phyloP scores from a whole-genome alignment of 2,797 vertebrate species.

The Tympanoctomys barrerae region DNA sequence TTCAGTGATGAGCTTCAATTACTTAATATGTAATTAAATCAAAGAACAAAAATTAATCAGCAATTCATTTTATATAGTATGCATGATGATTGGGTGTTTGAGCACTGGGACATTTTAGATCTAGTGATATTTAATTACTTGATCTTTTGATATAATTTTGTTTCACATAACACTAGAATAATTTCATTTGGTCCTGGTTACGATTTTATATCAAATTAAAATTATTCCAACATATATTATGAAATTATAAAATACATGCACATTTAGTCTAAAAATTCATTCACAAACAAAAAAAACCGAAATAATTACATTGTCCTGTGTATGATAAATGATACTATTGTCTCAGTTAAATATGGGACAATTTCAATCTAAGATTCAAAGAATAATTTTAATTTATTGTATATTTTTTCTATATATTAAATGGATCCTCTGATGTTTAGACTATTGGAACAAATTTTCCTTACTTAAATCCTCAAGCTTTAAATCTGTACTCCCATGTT shows the following conservation, averaged over 20 bases:
- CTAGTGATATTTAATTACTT: background rate
- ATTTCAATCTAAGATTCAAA: background rate
- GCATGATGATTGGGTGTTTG: background rate
- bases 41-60: background rate
- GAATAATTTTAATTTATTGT: background rate
- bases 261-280: background rate
- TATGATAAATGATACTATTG: background rate
- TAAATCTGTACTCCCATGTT: background rate
- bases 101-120: accelerated
- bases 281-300: background rate
- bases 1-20: background rate
- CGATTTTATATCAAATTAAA: background rate
- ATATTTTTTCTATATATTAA: background rate
- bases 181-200: background rate
- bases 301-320: background rate
- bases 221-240: background rate
- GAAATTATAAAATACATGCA: background rate
- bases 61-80: background rate
- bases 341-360: background rate
- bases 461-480: background rate
- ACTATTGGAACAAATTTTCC: background rate
- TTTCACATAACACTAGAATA: background rate
- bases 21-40: background rate
- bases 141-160: background rate
- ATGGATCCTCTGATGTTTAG: background rate